These are phyloP conservation scores for Calcarius ornatus DNA, from an alignment of 2,113 vertebrate genomes.

Conservation along the genomic window DNA sequence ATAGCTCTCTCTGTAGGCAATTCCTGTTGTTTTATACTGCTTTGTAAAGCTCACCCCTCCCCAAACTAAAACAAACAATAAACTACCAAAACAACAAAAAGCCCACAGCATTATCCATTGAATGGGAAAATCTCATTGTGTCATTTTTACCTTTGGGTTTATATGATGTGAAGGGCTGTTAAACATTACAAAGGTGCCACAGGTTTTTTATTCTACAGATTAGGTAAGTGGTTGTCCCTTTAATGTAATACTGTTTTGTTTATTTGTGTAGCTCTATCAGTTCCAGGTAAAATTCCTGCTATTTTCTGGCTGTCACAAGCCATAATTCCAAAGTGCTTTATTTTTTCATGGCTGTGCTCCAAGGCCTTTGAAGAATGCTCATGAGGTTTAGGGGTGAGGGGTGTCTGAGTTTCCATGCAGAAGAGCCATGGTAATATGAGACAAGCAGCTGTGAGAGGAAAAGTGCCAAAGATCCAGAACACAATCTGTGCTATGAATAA, in stretches of 20 bases:
- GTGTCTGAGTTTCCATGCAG: slow-evolving; percentile 42
- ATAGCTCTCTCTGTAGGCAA: background rate
- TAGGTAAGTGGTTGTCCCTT: background rate
- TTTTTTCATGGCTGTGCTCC: background rate
- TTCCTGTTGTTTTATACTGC: background rate
- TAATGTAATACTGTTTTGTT: background rate
- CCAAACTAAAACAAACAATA: background rate
- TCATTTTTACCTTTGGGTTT: background rate
- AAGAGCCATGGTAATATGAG: slow-evolving; percentile 41
- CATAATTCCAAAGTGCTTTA: slow-evolving; percentile 20
- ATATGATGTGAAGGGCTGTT: background rate
- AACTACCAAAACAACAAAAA: background rate
- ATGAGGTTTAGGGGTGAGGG: background rate
- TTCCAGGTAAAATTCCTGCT: slow-evolving; percentile 5
- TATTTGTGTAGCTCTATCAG: background rate
- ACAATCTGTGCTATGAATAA: slow-evolving; percentile 63
- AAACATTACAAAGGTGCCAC: background rate
- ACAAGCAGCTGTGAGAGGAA: slow-evolving; percentile 43
- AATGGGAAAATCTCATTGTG: background rate
- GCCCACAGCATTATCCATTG: background rate
- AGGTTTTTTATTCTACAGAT: background rate
- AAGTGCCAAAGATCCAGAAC: slow-evolving; percentile 29
- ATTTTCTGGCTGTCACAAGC: background rate
- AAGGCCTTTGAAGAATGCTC: slow-evolving; percentile 51
- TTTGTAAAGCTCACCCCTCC: background rate